These are phyloP conservation scores for Diplosoma virens DNA, from an alignment of 23 tunicate genomes.

Conservation along the genomic window DNA sequence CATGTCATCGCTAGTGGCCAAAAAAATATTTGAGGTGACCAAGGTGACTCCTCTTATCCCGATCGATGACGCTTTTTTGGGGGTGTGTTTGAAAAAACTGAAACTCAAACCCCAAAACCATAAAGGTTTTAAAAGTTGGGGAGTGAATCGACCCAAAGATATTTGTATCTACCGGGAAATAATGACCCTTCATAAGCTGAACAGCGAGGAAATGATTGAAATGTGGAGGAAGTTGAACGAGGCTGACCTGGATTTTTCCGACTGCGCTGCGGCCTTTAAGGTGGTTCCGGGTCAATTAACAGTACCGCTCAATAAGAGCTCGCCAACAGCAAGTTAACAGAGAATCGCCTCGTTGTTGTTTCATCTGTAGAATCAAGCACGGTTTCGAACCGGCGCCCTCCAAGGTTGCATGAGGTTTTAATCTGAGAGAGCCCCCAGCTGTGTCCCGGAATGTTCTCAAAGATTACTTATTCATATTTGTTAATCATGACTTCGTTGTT, in stretches of 20 bases:
- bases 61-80: slow-evolving; percentile 97
- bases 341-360: too few relatives aligned
- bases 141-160: slow-evolving; percentile 89
- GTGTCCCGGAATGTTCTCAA: too few relatives aligned
- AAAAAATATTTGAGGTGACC: slow-evolving; percentile 83
- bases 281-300: slow-evolving; percentile 10
- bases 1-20: slow-evolving; percentile 92
- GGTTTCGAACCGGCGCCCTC: too few relatives aligned
- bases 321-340: too few relatives aligned
- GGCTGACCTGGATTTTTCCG: slow-evolving; percentile 55
- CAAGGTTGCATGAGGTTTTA: too few relatives aligned
- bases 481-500: too few relatives aligned
- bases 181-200: slow-evolving; percentile 95
- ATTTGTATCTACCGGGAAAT: slow-evolving; percentile 89
- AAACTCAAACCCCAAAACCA: slow-evolving; percentile 91
- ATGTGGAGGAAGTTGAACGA: slow-evolving; percentile 83
- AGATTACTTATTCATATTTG: too few relatives aligned
- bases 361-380: too few relatives aligned
- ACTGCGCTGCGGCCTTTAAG: slow-evolving; percentile 65
- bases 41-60: slow-evolving; percentile 98
- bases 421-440: too few relatives aligned
- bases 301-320: too few relatives aligned
- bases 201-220: slow-evolving; percentile 79
- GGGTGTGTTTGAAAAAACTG: slow-evolving; percentile 91
- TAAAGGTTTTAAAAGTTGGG: slow-evolving; percentile 99